Evolutionary conservation across 2,888 invertebrate genomes (phyloP), one percentile per base, ranked within the genome.

Genomic region (Stenolophus ochropezus): DNA sequence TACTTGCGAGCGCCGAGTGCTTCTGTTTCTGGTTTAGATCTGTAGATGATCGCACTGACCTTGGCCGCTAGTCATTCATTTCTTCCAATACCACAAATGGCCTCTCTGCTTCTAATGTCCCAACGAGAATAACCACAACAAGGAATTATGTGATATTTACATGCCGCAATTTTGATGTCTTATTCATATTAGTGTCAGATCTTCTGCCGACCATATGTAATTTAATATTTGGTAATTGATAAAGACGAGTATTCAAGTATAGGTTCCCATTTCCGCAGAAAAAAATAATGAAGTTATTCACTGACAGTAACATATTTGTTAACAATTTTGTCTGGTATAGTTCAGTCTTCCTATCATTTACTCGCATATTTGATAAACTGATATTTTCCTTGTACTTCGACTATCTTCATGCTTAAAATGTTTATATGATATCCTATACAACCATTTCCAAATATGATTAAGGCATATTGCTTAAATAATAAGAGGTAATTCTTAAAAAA

Each of bases 1-100:
- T 71, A 27, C 27, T 27, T n/a, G 33, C 33, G 8, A 11, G 18
- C 58, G 8, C n/a, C n/a, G 51, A 56, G 11, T 20, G 21, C 11
- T 21, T 56, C 65, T 69, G 65, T 27, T 69, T 69, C 65, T 69
- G 65, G 27, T 69, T 11, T 69, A 69, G n/a, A n/a, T n/a, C n/a
- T n/a, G n/a, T n/a, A n/a, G 33, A 16, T 14, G 56, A 56, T 56
- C 25, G 23, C 23, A 1, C 8, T 56, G 61, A 61, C 61, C 65
- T 69, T 69, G 33, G 65, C 61, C 65, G 18, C 27, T 27, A 18
- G 20, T 61, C 23, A 65, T 65, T 65, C 61, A 27, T 65, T 65
- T 69, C 14, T 33, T 18, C 33, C 42, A 8, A 65, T 33, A 69
- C 65, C 65, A 69, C 65, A 69, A 33, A 20, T 69, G 33, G 65